Evolutionary conservation across 1,140 invertebrate genomes (phyloP).

Genomic region (Neodiprion lecontei): DNA sequence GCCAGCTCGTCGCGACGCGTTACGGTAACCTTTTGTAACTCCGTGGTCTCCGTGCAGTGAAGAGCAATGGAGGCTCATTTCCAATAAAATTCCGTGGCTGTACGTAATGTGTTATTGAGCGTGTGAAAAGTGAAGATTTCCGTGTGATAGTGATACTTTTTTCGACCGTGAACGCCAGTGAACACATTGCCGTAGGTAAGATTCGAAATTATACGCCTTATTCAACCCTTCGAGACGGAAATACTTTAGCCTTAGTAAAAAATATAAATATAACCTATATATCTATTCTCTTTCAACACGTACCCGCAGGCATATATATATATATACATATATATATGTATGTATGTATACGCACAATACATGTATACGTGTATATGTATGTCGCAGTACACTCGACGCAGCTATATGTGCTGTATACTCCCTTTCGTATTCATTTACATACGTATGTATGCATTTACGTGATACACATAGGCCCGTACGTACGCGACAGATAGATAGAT

Average conservation of each 20-base stretch:
- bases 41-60: constrained; percentile 33
- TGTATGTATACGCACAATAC: too few species aligned
- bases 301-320: background rate
- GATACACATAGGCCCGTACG: background rate
- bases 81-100: constrained; percentile 48
- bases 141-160: constrained; percentile 49
- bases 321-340: background rate
- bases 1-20: background rate
- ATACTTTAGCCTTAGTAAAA: constrained; percentile 13
- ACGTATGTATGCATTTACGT: background rate
- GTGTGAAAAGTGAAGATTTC: constrained; percentile 45
- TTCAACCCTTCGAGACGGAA: background rate
- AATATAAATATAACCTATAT: constrained; percentile 41
- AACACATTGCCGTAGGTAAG: constrained; percentile 44
- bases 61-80: constrained; percentile 55
- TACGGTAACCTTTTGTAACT: constrained; percentile 47
- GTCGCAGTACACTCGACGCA: too few species aligned
- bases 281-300: constrained; percentile 17
- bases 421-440: background rate
- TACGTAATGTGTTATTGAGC: constrained; percentile 50
- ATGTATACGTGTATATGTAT: background rate
- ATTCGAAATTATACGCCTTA: background rate
- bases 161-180: constrained; percentile 43
- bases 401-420: too few species aligned
- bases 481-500: too few species aligned